Evolutionary conservation across 1,140 invertebrate species (phyloP).

Genomic region (Patella vulgata): DNA sequence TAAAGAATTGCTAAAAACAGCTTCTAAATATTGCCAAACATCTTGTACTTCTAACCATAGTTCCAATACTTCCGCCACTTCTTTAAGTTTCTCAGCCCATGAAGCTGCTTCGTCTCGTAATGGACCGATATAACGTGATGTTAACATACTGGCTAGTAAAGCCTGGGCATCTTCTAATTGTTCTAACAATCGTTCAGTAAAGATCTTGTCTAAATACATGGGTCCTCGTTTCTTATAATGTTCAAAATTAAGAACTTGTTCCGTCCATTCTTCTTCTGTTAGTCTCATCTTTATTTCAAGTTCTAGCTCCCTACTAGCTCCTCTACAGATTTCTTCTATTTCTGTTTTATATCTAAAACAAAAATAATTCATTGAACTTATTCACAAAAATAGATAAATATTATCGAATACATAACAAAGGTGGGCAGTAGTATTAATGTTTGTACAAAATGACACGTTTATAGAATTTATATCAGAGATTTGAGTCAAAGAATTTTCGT

Average conservation of each 20-base stretch:
- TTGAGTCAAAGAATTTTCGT: too few species aligned
- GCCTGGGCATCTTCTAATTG: constrained; percentile 67
- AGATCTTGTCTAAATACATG: constrained; percentile 64
- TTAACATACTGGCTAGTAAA: constrained; percentile 64
- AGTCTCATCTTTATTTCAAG: constrained; percentile 65
- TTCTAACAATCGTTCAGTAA: constrained; percentile 63
- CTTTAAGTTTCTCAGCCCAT: constrained; percentile 67
- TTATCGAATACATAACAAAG: too few species aligned
- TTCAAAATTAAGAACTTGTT: constrained; percentile 66
- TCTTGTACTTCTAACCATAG: constrained; percentile 67
- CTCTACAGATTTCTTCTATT: constrained; percentile 64
- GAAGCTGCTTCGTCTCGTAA: constrained; percentile 64
- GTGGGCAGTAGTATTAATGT: not conserved
- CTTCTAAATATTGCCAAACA: constrained; percentile 66
- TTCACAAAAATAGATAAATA: too few species aligned
- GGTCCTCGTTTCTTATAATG: constrained; percentile 65
- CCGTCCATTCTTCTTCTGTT: constrained; percentile 68
- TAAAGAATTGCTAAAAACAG: constrained; percentile 59
- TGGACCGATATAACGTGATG: constrained; percentile 62
- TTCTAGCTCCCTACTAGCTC: constrained; percentile 64
- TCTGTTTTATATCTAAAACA: constrained; percentile 58
- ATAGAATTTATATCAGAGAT: too few species aligned
- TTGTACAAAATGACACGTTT: too few species aligned
- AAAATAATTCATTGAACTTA: too few species aligned
- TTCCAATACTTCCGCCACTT: constrained; percentile 65